Evolutionary conservation across 2,797 vertebrate species (phyloP).

Genomic region (Cyclopterus lumpus): DNA sequence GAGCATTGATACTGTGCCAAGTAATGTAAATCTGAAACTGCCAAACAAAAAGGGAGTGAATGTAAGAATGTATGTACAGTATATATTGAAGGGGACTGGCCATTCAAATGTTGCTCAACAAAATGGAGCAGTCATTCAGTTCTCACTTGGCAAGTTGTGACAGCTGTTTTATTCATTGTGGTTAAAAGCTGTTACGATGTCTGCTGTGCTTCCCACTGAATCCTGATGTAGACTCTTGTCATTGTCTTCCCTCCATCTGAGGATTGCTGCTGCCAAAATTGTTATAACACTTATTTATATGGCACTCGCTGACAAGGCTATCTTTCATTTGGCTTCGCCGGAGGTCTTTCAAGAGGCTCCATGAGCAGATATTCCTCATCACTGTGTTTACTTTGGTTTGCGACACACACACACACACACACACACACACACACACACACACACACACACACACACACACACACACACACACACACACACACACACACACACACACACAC

Average conservation of each 20-base stretch:
- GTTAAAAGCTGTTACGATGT: conserved; percentile 52
- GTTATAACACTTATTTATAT: conserved; percentile 44
- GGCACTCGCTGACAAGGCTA: conserved; percentile 11
- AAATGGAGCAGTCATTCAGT: conserved; percentile 34
- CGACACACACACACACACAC: too few species aligned
- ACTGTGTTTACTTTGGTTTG: conserved; percentile 70
- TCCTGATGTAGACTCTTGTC: conserved; percentile 48
- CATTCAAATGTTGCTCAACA: conserved; percentile 19
- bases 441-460: too few species aligned
- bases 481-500: too few species aligned
- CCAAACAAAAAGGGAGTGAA: conserved; percentile 10
- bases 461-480: too few species aligned
- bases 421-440: too few species aligned
- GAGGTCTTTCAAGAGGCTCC: conserved; percentile 47
- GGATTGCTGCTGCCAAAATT: conserved; percentile 34
- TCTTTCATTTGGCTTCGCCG: conserved; percentile 21
- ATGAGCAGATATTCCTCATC: conserved; percentile 57
- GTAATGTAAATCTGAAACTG: conserved; percentile 6
- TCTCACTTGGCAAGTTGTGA: conserved; percentile 49
- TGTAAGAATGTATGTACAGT: conserved; percentile 9
- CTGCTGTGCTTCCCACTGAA: conserved; percentile 42
- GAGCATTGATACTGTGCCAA: background rate
- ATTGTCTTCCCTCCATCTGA: conserved; percentile 47
- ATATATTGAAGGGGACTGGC: conserved; percentile 15
- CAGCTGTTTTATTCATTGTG: conserved; percentile 54